phyloP scores from a whole-genome alignment of 2,113 vertebrate species.

The Anser cygnoides region DNA sequence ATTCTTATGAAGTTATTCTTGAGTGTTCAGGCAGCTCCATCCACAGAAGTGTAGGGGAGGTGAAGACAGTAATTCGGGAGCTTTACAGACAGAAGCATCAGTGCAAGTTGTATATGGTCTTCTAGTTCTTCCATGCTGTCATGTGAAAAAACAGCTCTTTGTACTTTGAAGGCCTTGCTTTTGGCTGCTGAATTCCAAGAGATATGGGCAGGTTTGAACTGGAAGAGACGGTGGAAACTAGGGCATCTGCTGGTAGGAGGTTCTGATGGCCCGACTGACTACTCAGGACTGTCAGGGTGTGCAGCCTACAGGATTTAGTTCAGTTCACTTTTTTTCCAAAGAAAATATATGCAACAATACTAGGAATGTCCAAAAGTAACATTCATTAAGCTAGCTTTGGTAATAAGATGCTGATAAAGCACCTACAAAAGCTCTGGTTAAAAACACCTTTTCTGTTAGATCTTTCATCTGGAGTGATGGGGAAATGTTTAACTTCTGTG shows the following conservation, averaged over 20 bases:
- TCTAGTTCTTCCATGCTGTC: neutral
- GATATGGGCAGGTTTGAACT: neutral
- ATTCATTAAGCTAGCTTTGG: neutral
- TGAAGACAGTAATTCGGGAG: neutral
- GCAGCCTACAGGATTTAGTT: neutral
- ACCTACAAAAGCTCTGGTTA: neutral
- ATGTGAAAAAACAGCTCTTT: neutral
- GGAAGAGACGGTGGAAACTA: neutral
- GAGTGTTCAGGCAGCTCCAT: neutral
- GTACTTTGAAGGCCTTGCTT: neutral
- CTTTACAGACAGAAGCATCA: neutral
- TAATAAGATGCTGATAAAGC: neutral
- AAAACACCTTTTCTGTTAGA: neutral
- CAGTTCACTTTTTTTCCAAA: neutral
- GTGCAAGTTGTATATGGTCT: neutral
- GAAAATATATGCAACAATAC: neutral
- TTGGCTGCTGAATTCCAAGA: neutral
- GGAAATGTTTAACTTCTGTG: neutral
- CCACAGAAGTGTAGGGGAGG: neutral
- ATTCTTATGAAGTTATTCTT: neutral
- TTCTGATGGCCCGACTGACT: neutral
- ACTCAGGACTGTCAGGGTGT: neutral
- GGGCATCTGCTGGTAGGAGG: neutral
- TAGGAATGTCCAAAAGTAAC: neutral
- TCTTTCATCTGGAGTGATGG: neutral